Base-by-base conservation (phyloP, 2,797 vertebrate genomes). In the Chaetodon trifasciatus region DNA sequence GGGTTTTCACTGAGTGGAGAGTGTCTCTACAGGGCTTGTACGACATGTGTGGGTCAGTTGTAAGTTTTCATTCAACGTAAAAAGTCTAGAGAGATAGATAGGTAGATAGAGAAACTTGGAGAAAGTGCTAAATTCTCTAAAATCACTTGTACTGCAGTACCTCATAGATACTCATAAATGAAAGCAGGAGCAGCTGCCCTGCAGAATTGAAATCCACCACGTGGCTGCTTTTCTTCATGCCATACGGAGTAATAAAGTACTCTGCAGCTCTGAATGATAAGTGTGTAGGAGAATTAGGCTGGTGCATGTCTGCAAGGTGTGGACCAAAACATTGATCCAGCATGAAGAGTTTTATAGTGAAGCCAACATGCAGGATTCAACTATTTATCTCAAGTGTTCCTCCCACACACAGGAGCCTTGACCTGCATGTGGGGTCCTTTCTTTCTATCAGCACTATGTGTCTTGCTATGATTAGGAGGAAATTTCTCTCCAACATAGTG, bases 361-460 rank as follows among this genome's bases (percentile, higher is more conserved):
- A 88, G 72, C 69, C 81, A 61, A 58, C 9, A 19, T 74, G 72
- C 46, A 72, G 75, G 61, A 78, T 53, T 74, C 70, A 70, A 50
- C 44, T 57, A 66, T 87, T 88, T 62, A 76, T 88, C 74, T 74
- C 42, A 68, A 84, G 78, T 81, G 50, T 84, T 83, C 79, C 83
- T 82, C 89, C 88, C 84, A 88, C 88, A 69, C 83, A 84, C 57
- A 66, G 53, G 52, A 61, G 82, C 89, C 86, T 87, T 75, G 74
- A 88, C 85, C 86, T 82, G 70, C 71, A 69, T 61, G 73, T 81
- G 76, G 57, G 62, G 40, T 13, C 42, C 23, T 56, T 42, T 69
- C 15, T 21, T 3, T 63, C 7, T 5, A 19, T 68, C 65, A 70
- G 23, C 63, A 68, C 28, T 47, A 17, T 47, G 4, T 77, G 28